Conservation (phyloP, 2,113 vertebrate species). For the Chascanopsetta lugubris region DNA sequence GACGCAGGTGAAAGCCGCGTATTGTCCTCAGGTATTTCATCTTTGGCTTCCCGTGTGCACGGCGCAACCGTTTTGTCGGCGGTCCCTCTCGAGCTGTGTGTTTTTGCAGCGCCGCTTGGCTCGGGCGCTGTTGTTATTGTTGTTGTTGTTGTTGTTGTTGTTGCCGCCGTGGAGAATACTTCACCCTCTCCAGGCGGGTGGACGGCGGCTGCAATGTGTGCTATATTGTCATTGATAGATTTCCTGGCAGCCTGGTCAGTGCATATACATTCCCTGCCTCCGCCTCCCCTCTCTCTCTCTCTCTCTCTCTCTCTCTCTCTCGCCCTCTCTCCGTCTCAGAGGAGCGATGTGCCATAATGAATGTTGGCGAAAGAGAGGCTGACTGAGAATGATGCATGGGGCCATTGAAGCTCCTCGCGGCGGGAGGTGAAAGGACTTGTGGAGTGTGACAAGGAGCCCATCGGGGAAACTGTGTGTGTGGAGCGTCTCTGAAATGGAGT, state of each 20-base stretch:
- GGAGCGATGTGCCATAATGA: conserved; percentile 61
- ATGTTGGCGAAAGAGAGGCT: conserved; percentile 52
- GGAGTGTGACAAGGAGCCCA: conserved; percentile 66
- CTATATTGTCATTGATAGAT: conserved; percentile 71
- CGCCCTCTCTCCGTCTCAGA: conserved; percentile 28
- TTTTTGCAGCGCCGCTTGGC: conserved; percentile 32
- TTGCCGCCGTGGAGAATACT: conserved; percentile 60
- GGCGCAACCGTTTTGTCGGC: conserved; percentile 2
- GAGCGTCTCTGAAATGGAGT: conserved; percentile 46
- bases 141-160: too few species aligned
- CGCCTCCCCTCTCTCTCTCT: not conserved
- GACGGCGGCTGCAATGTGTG: conserved; percentile 55
- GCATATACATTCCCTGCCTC: conserved; percentile 56
- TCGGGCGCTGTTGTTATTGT: too few species aligned
- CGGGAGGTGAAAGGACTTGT: conserved; percentile 61
- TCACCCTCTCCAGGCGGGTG: conserved; percentile 34
- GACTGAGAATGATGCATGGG: conserved; percentile 67
- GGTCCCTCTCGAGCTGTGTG: conserved; percentile 6
- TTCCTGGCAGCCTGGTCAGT: conserved; percentile 59
- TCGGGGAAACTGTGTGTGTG: conserved; percentile 50
- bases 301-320: conserved; percentile 29
- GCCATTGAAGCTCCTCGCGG: conserved; percentile 57
- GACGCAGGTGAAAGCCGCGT: conserved; percentile 55
- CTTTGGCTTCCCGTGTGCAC: conserved; percentile 18
- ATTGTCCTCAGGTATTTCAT: conserved; percentile 62